Percentiles rank a stretch among this genome's conserved stretches.
Conservation (phyloP, 53 echinoderm and acorn worm genomes). For the Paracentrotus lividus region DNA sequence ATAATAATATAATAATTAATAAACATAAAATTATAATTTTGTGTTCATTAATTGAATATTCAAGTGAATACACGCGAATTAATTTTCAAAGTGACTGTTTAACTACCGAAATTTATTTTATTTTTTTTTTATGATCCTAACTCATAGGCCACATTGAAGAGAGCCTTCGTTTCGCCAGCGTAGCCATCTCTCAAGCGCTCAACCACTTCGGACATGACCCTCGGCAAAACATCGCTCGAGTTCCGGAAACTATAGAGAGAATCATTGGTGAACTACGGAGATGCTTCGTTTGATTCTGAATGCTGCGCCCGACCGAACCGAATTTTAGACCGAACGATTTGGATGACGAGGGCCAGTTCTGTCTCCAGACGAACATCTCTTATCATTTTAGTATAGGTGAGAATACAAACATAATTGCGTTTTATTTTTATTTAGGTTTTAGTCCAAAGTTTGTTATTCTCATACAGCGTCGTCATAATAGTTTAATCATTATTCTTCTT, state of each 20-base stretch:
- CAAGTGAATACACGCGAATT: no score
- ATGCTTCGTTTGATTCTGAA: constrained; percentile 64
- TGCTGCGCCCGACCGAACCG: constrained; percentile 73
- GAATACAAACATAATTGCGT: background rate
- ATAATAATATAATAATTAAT: no score
- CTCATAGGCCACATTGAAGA: constrained; percentile 75
- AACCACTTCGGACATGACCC: constrained; percentile 67
- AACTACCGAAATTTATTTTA: no score
- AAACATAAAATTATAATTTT: no score
- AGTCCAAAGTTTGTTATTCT: no score
- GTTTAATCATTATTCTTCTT: no score
- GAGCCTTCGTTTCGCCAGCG: constrained; percentile 65
- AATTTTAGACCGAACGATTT: constrained; percentile 83
- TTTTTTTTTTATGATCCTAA: no score
- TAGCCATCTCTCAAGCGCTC: constrained; percentile 75
- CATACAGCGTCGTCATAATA: no score
- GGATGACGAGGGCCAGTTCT: constrained; percentile 68
- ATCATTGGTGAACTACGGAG: constrained; percentile 82
- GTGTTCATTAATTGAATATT: no score
- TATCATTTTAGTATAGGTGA: constrained; percentile 52
- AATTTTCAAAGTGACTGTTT: no score
- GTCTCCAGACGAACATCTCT: background rate
- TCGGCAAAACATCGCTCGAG: constrained; percentile 69
- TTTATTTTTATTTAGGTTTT: no score
- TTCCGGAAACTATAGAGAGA: constrained; percentile 68